Evolutionary conservation across 2,113 vertebrate genomes (phyloP).

Genomic region (Gobiocypris rarus): DNA sequence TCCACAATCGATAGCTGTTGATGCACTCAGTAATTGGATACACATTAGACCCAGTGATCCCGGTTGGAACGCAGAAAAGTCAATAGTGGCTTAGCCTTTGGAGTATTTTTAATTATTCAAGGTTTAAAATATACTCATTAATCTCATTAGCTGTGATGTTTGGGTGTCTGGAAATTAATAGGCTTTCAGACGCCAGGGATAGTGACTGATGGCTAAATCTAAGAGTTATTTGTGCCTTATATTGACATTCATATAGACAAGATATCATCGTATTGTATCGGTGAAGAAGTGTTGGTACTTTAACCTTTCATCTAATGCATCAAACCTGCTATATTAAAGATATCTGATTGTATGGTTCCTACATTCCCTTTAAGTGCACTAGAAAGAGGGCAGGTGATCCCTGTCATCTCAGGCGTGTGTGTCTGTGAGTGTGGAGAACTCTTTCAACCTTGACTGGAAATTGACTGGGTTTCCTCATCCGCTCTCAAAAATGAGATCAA

Average conservation of each 20-base stretch:
- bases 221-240: neutral
- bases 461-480: neutral
- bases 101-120: conserved; percentile 33
- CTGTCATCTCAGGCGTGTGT: neutral
- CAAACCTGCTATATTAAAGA: neutral
- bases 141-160: conserved; percentile 14
- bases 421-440: neutral
- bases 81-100: conserved; percentile 17
- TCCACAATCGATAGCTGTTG: conserved; percentile 3
- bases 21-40: conserved; percentile 1
- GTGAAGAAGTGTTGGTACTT: neutral
- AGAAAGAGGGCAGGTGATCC: neutral
- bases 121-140: conserved; percentile 22
- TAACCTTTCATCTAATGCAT: neutral
- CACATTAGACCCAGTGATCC: neutral
- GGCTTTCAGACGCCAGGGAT: neutral
- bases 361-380: neutral
- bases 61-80: neutral
- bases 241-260: neutral
- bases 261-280: neutral
- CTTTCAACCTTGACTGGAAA: neutral
- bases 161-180: conserved; percentile 28
- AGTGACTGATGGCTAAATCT: neutral
- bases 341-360: neutral
- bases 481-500: neutral